Evolutionary conservation across 2,113 vertebrate genomes (phyloP), one percentile per base, ranked within the genome.

Genomic region (Tonatia bakeri): DNA sequence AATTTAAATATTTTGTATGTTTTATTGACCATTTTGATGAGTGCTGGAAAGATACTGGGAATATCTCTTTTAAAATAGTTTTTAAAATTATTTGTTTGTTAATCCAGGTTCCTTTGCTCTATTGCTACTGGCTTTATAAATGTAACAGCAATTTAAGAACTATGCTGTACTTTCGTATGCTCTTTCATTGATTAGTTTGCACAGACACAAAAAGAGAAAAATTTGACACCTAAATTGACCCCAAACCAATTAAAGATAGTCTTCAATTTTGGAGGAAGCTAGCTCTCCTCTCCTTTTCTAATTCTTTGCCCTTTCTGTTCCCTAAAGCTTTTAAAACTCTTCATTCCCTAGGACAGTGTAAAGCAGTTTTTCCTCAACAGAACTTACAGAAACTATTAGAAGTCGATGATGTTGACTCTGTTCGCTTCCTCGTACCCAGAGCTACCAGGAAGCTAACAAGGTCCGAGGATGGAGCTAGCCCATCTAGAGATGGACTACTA

Each of bases 141-240:
- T 84, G 9, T 90, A 92, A 94, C 91, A 36, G 11, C 65, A 87
- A 5, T 82, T 31, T 92, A 50, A 28, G 36, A 92, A 87, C 94
- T 95, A 77, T 75, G 38, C 69, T 80, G 6, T 95, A 47, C 33
- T 65, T 93, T 61, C 54, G 83, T 36, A 93, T 80, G 14, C 80
- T 94, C 54, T 87, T 95, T 96, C 91, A 90, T 67, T 95, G 47
- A 75, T 89, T 81, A 73, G 24, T 69, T 93, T 22, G 38, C n/a
- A 47, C 47, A 28, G 31, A 67, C 56, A 87, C 11, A n/a, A 24
- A 89, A 65, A 65, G 67, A 76, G 38, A 90, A 91, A 90, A 61
- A 75, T 45, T 77, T 2, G 82, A 33, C 17, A 52, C 33, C 12
- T 85, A 38, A 15, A 52, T 2, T 72, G 73, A 85, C 73, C 28